A percentile compares a stretch with the other conserved stretches of the same genome.
These are phyloP conservation scores for Cryptoblepharus egeriae DNA, from an alignment of 2,797 vertebrate genomes.

Conservation along the genomic window DNA sequence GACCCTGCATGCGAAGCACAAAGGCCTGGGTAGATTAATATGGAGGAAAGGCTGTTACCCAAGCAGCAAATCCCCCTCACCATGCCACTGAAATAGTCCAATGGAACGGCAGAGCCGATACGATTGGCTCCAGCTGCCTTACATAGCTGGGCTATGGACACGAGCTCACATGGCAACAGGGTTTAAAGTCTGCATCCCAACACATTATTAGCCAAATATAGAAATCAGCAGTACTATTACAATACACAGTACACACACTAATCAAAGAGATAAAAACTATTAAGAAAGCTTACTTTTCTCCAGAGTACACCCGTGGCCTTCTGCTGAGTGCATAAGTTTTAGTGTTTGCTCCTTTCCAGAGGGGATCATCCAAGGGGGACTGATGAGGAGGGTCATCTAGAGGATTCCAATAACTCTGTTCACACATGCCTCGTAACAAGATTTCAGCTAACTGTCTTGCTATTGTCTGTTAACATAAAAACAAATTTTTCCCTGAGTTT, in stretches of 20 bases:
- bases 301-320: constrained; percentile 91
- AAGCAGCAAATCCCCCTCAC: no score
- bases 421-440: constrained; percentile 96
- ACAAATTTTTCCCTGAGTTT: constrained; percentile 26
- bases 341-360: constrained; percentile 85
- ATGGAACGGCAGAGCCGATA: no score
- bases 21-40: no score
- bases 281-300: constrained; percentile 88
- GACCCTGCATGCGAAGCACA: no score
- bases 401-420: constrained; percentile 99
- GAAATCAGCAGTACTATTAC: not conserved
- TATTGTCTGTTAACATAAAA: constrained; percentile 85
- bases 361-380: constrained; percentile 92
- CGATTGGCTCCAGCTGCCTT: no score
- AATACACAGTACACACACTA: not conserved
- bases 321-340: constrained; percentile 89
- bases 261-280: not conserved
- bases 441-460: constrained; percentile 98
- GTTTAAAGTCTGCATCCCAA: not conserved
- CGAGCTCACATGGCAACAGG: not conserved
- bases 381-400: constrained; percentile 93
- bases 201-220: not conserved
- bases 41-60: no score
- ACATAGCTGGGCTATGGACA: no score
- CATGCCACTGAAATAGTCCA: no score